Percentiles rank a stretch among this genome's conserved stretches.
These are phyloP conservation scores for Protosalanx chinensis DNA, from an alignment of 2,797 vertebrate genomes.

Conservation along the genomic window DNA sequence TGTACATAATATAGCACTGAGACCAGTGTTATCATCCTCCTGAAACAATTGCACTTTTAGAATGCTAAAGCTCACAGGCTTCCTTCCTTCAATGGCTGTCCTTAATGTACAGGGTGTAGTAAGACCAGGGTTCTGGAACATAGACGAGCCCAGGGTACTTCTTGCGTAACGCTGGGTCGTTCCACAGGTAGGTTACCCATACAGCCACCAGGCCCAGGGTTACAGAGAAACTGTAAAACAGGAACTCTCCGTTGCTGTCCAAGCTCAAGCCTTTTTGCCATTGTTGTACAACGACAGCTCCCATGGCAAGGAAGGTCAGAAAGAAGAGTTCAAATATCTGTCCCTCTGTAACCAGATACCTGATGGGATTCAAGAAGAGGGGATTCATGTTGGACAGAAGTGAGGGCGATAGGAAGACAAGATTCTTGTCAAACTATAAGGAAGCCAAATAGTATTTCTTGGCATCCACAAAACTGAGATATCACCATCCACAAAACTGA, in stretches of 20 bases:
- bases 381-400: background rate
- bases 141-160: conserved; percentile 93
- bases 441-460: background rate
- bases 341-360: conserved; percentile 95
- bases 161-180: conserved; percentile 81
- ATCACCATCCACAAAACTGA: background rate
- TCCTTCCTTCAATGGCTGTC: conserved; percentile 40
- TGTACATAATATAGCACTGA: background rate
- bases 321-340: conserved; percentile 94
- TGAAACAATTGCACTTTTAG: background rate
- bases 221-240: conserved; percentile 82
- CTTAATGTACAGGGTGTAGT: conserved; percentile 85
- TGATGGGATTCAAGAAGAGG: conserved; percentile 40
- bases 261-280: conserved; percentile 73
- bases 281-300: conserved; percentile 79
- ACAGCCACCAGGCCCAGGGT: conserved; percentile 77
- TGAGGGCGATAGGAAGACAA: background rate
- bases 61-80: conserved; percentile 9
- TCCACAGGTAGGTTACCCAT: conserved; percentile 91
- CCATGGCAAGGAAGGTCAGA: conserved; percentile 88
- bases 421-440: too few species aligned
- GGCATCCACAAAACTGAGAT: background rate
- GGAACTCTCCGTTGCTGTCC: conserved; percentile 92
- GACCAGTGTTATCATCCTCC: background rate
- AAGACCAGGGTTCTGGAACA: conserved; percentile 94